These are phyloP conservation scores for Poicephalus gulielmi DNA, from an alignment of 2,113 vertebrate species.

Conservation along the genomic window DNA sequence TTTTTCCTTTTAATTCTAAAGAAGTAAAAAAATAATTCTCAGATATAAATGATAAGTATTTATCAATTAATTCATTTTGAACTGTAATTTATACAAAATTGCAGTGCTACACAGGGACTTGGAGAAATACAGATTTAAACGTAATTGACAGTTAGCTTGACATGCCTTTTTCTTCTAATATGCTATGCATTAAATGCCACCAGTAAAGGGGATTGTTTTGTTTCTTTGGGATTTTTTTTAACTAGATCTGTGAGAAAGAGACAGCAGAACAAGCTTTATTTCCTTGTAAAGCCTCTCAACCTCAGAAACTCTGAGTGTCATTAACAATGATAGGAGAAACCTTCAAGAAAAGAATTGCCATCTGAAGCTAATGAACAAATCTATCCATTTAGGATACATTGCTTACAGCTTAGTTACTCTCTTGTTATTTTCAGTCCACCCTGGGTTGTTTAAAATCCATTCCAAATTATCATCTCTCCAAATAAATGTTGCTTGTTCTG, in stretches of 20 bases:
- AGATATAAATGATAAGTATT: not conserved
- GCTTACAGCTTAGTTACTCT: not conserved
- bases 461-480: not conserved
- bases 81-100: not conserved
- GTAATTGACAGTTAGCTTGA: not conserved
- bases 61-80: not conserved
- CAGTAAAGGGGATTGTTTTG: not conserved
- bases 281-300: not conserved
- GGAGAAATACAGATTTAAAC: not conserved
- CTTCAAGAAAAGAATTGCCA: not conserved
- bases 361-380: not conserved
- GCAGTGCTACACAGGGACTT: not conserved
- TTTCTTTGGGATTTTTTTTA: not conserved
- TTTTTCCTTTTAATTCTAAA: not conserved
- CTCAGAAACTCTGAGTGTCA: not conserved
- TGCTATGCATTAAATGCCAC: not conserved
- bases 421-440: not conserved
- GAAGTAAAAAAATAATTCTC: not conserved
- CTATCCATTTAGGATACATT: not conserved
- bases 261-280: not conserved
- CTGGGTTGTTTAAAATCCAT: not conserved
- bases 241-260: not conserved
- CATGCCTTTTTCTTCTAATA: not conserved
- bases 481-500: not conserved
- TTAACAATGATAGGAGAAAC: not conserved